phyloP scores from a whole-genome alignment of 2,113 vertebrate genomes.

The Dasyornis broadbenti region DNA sequence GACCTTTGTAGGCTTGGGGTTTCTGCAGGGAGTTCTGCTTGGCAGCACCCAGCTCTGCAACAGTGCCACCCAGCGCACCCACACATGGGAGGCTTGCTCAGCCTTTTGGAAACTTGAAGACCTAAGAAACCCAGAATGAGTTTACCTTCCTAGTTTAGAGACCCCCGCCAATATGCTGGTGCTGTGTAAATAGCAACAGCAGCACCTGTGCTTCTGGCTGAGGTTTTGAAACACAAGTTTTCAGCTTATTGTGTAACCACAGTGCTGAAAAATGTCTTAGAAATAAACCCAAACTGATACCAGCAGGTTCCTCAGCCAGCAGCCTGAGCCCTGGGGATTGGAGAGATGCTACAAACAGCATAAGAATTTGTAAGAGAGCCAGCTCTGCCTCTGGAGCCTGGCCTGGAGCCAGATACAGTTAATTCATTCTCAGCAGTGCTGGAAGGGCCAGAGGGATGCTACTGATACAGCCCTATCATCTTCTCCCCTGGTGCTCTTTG shows the following conservation, averaged over 20 bases:
- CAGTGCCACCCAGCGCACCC: background rate
- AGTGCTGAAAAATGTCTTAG: background rate
- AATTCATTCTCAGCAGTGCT: background rate
- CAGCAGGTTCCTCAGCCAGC: background rate
- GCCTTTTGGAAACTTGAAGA: background rate
- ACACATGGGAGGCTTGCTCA: background rate
- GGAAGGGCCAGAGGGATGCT: background rate
- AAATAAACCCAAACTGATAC: background rate
- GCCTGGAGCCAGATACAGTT: background rate
- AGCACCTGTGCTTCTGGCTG: background rate
- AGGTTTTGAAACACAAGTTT: background rate
- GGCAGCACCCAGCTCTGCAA: background rate
- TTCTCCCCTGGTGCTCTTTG: background rate
- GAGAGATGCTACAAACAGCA: background rate
- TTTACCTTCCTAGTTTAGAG: background rate
- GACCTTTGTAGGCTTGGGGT: too few species aligned
- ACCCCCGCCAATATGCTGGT: fast-evolving
- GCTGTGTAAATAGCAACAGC: background rate
- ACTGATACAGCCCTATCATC: background rate
- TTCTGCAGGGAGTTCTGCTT: background rate
- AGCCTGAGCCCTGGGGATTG: background rate
- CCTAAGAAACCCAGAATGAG: background rate
- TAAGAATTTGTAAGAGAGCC: background rate
- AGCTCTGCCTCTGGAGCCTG: background rate
- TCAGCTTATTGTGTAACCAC: background rate